Conservation (phyloP, 2,888 invertebrate species). For the Drosophila atroscutellata region DNA sequence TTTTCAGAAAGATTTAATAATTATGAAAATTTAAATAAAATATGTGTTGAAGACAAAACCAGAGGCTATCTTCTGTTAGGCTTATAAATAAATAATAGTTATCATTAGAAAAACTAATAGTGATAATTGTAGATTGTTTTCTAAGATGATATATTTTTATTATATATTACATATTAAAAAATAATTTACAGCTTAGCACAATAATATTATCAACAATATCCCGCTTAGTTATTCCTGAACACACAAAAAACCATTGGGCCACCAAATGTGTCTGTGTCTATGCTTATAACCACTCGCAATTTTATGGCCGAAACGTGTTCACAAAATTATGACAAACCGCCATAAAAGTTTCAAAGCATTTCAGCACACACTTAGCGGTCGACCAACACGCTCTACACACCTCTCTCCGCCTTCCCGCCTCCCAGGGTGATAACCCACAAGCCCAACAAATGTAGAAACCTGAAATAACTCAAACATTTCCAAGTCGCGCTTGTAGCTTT, state of each 20-base stretch:
- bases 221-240: constrained; percentile 1
- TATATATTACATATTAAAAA: constrained; percentile 7
- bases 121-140: not conserved
- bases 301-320: constrained; percentile 74
- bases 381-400: constrained; percentile 26
- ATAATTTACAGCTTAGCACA: constrained; percentile 24
- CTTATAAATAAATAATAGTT: not conserved
- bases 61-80: not conserved
- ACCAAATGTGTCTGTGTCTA: constrained; percentile 24
- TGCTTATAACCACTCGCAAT: constrained; percentile 39
- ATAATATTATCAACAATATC: constrained; percentile 10
- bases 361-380: constrained; percentile 66
- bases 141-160: not conserved
- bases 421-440: not conserved
- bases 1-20: not conserved
- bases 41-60: not conserved
- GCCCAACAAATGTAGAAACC: not conserved
- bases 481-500: constrained; percentile 1
- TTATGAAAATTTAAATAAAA: not conserved
- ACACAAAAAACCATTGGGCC: not conserved
- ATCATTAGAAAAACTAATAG: not conserved
- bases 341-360: constrained; percentile 67
- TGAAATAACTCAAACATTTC: constrained; percentile 24
- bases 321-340: constrained; percentile 68
- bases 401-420: not conserved